Evolutionary conservation across 1,140 invertebrate genomes (phyloP), one percentile per base, ranked within the genome.

Genomic region (Globodera rostochiensis): DNA sequence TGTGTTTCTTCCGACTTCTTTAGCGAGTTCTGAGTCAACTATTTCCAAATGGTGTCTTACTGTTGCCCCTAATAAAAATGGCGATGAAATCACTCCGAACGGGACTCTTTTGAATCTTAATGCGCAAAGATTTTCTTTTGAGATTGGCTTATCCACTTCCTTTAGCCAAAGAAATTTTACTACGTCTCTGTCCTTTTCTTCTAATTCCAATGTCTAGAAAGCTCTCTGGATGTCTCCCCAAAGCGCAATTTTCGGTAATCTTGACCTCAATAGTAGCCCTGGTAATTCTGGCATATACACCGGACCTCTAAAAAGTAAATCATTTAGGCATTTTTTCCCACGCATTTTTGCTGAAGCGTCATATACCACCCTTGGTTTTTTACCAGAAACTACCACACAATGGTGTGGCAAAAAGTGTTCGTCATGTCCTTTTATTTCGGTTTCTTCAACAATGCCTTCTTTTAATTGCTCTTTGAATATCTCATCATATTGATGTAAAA

Each of bases 361-460:
- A 73, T 46, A 73, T 73, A 15, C 25, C 25, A 25, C 25, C 25
- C 25, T 25, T 25, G 25, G 25, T 25, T 25, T 25, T 25, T 25
- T n/a, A 13, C 49, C 13, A 19, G 25, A 15, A 13, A 19, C 11
- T 19, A 46, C 11, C 6, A 73, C 70, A 5, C 45, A 73, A 21
- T 73, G 70, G 6, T 73, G 70, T 2, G 70, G 70, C 70, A 73
- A 73, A 73, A 46, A 73, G 49, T 73, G 70, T 11, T 50, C 49
- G 11, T 50, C 11, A 50, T 7, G 11, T 50, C 49, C 49, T 50
- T 50, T 50, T 50, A 50, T 50, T 50, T 50, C 49, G 6, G 49
- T 7, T 50, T 50, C 49, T 50, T 50, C 49, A 6, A 50, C 49
- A 50, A 50, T 50, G 6, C 11, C 49, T 50, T 50, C 49, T 50